Evolutionary conservation across 2,113 vertebrate genomes (phyloP), one percentile per base, ranked within the genome.

Genomic region (Lasiurus borealis): DNA sequence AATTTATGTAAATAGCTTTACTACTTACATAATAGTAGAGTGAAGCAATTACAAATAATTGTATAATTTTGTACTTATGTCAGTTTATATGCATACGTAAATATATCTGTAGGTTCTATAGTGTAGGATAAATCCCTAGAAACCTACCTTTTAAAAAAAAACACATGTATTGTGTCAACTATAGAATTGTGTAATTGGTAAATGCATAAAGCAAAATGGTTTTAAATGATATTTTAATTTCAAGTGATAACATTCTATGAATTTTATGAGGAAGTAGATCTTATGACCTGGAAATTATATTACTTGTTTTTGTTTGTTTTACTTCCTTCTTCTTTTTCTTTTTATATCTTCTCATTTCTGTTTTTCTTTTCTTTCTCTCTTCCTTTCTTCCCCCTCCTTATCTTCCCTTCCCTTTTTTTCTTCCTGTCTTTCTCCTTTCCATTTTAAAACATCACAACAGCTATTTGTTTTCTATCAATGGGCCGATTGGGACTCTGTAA

Each of bases 211-310:
- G 8, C 52, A 90, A 94, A 73, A 94, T 85, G 25, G 2, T 72
- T 93, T 96, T 66, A 94, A 92, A 31, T 54, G 34, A 85, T 71
- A 8, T 81, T 90, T 90, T 93, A 69, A 40, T 91, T 88, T 77
- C 75, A 91, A 54, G 31, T 68, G 54, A 9, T 81, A 78, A 29
- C 5, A 21, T 52, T 52, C 16, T 72, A 18, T 85, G 88, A 40
- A 27, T 94, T 88, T 77, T 83, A 85, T 73, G 11, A 73, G 64
- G 6, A 90, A 44, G 5, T 90, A 83, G 34, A 73, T 90, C 44
- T 52, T 85, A 78, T n/a, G 54, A 93, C 29, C 15, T 90, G 16
- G 44, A 93, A 97, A 93, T 80, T 50, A 14, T 73, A 16, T 34
- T 89, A 1, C 15, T 76, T 62, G 25, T 27, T 75, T 95, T 68